Evolutionary conservation across 2,888 invertebrate species (phyloP), one percentile per base, ranked within the genome.

Genomic region (Therioaphis trifolii): DNA sequence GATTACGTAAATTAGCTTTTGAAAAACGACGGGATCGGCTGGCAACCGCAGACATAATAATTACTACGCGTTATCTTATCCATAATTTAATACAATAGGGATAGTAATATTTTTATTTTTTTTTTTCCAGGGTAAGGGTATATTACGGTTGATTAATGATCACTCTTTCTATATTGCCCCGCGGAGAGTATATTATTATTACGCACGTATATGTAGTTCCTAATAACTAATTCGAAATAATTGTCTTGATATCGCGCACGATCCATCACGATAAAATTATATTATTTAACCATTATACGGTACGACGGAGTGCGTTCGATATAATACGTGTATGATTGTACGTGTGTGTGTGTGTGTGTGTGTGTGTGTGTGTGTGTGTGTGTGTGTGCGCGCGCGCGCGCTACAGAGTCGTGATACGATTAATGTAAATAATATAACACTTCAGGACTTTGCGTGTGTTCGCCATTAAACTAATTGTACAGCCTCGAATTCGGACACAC

Each of bases 371-470:
- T n/a, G n/a, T n/a, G n/a, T n/a, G n/a, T n/a, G n/a, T n/a, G n/a
- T n/a, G n/a, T n/a, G n/a, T n/a, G n/a, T n/a, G n/a, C 1, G 40
- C 21, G n/a, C 7, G 24, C 24, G 69, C 12, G 18, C 18, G 27
- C 24, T 21, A 15, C 11, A 12, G 21, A 71, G 11, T 71, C 71
- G 46, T 49, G 71, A 71, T 71, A 27, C 71, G 71, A 71, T 71
- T 71, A 71, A 27, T 71, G 71, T 71, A 46, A 71, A 71, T n/a
- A n/a, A n/a, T 71, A 49, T 49, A 71, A 71, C 46, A 71, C 27
- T 71, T 71, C 9, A 11, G 11, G 21, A 21, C 24, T 14, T 29
- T 4, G 71, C 46, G 71, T 46, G 46, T 2, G 18, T 46, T 71
- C 9, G 46, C 71, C 71, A 46, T 71, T 71, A 71, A 46, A 46